Percentiles rank a stretch among this genome's conserved stretches.
phyloP scores from a whole-genome alignment of 1,140 invertebrate species.

The Cotesia vestalis region DNA sequence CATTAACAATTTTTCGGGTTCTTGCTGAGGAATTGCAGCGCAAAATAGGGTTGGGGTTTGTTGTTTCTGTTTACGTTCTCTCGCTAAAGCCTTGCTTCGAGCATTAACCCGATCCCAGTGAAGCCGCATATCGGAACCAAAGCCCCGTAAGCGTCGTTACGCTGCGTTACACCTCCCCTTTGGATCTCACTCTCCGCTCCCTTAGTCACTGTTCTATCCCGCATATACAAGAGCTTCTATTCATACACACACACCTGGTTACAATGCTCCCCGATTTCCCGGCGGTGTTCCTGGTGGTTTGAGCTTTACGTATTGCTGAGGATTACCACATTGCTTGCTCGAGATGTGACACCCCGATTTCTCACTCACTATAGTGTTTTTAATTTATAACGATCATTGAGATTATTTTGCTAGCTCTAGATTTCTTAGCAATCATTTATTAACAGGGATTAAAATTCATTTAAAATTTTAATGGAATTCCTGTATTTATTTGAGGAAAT shows the following conservation, averaged over 20 bases:
- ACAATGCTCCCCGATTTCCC: constrained; percentile 17
- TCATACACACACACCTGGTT: constrained; percentile 29
- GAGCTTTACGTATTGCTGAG: constrained; percentile 44
- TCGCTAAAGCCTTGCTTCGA: constrained; percentile 43
- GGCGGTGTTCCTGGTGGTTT: not conserved
- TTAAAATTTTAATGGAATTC: no score
- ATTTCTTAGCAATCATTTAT: no score
- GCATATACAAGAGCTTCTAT: not conserved
- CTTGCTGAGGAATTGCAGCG: not conserved
- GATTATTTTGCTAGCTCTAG: no score
- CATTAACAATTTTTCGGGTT: not conserved
- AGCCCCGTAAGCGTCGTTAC: constrained; percentile 50
- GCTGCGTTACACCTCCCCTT: constrained; percentile 42
- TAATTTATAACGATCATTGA: constrained; percentile 27
- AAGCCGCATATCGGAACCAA: constrained; percentile 48
- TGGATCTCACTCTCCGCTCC: not conserved
- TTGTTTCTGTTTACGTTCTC: constrained; percentile 45
- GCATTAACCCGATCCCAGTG: constrained; percentile 47
- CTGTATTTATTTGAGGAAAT: no score
- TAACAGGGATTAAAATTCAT: no score
- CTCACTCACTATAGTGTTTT: constrained; percentile 20
- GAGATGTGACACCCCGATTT: constrained; percentile 41
- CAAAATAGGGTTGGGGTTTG: constrained; percentile 25
- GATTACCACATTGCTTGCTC: constrained; percentile 47
- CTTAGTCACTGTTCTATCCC: not conserved